Evolutionary conservation across 2,113 vertebrate genomes (phyloP), one percentile per base, ranked within the genome.

Genomic region (Platycercus adscitus): DNA sequence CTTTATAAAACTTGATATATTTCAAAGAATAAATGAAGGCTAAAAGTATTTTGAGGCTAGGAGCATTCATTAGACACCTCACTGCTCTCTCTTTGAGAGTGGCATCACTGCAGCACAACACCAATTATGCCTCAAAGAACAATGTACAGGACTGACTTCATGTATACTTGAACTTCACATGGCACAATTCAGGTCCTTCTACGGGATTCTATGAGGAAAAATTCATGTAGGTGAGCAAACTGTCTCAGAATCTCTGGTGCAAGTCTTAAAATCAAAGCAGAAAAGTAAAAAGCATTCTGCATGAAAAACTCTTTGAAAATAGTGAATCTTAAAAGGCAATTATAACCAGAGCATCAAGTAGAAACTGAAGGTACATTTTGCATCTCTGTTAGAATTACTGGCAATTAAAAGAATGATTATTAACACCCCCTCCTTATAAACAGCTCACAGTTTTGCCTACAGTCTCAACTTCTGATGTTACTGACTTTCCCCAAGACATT

Each of bases 401-500:
- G 28, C 77, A 84, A 76, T 71, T 21, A 86, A 28, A 94, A 71
- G 60, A 77, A 81, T 29, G 17, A 84, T 39, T 64, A 79, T 37
- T 76, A 71, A 88, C 94, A 92, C 13, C 2, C n/a, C 16, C 33
- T 50, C 50, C 46, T 78, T 53, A 44, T 15, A 69, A 95, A 93
- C 72, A 86, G 60, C 23, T 76, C 43, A 41, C 7, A 47, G 49
- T 73, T 90, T 78, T 92, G 92, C 95, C 88, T 86, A 77, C 72
- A 91, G 86, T n/a, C 82, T 86, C 64, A 61, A 55, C 63, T 95
- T 86, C 84, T 93, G 86, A 56, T 18, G 44, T 79, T 84, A 56
- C 94, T 66, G 86, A 61, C 86, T 92, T 96, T 86, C 83, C 87
- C 88, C 55, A 66, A 55, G 79, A 77, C 25, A 72, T 78, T 95